Percentiles rank a stretch among this genome's conserved stretches.
phyloP scores from a whole-genome alignment of 2,888 invertebrate genomes.

The Agrochola lota region DNA sequence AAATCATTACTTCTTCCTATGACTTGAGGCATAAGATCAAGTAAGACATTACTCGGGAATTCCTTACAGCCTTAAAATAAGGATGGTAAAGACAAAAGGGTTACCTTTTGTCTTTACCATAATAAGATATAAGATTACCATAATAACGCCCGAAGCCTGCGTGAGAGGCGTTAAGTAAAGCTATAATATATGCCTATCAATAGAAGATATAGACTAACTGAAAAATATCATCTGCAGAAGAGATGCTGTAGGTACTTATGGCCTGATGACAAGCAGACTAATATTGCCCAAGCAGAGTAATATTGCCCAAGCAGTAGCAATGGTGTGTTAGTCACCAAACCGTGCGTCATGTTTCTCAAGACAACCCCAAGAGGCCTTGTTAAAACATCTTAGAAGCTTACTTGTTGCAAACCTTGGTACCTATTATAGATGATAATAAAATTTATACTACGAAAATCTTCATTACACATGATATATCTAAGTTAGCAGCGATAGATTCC shows the following conservation, averaged over 20 bases:
- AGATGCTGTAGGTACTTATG: neutral
- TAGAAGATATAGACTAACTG: constrained; percentile 10
- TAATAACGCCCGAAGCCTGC: constrained; percentile 15
- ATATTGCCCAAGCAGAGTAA: constrained; percentile 3
- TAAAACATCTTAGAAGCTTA: neutral
- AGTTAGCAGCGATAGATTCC: constrained; percentile 9
- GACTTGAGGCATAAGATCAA: constrained; percentile 20
- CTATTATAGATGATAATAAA: neutral
- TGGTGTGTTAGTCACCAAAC: constrained; percentile 9
- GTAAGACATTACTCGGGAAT: constrained; percentile 23
- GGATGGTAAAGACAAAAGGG: constrained; percentile 39
- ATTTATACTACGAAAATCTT: constrained; percentile 13
- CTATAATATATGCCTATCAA: neutral
- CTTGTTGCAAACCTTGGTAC: neutral
- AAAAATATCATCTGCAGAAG: neutral
- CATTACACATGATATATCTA: constrained; percentile 8
- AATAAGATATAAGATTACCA: too few relatives aligned
- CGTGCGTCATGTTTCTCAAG: constrained; percentile 13
- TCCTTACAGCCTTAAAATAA: constrained; percentile 36
- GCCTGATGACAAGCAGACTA: neutral
- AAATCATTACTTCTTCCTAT: constrained; percentile 29
- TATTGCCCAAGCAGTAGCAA: constrained; percentile 12
- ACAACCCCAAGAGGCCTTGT: neutral
- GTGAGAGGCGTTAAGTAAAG: constrained; percentile 24
- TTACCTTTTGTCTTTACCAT: too few relatives aligned